A percentile compares a stretch with the other conserved stretches of the same genome.
phyloP scores from a whole-genome alignment of 2,113 vertebrate genomes.

The Ailurus styani region DNA sequence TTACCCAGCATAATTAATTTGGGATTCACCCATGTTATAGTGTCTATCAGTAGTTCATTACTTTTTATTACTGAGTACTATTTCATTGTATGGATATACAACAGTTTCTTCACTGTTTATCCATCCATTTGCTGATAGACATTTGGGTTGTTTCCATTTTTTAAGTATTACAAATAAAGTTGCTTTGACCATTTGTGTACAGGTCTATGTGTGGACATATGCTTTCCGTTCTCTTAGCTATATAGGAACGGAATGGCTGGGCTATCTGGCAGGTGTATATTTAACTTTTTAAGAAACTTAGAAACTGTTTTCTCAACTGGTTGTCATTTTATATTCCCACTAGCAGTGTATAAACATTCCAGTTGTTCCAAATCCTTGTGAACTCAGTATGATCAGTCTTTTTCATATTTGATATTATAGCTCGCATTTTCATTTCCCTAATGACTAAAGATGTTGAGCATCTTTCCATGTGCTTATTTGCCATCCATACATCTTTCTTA shows the following conservation, averaged over 20 bases:
- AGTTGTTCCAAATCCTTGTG: neutral
- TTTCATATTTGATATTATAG: neutral
- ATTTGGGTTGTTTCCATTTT: neutral
- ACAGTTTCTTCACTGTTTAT: neutral
- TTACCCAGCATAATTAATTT: neutral
- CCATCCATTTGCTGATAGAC: neutral
- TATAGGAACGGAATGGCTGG: neutral
- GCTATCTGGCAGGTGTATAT: neutral
- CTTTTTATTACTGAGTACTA: neutral
- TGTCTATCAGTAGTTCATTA: neutral
- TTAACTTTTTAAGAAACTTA: neutral
- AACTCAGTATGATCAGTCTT: neutral
- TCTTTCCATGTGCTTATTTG: neutral
- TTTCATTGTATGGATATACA: neutral
- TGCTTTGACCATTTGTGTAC: neutral
- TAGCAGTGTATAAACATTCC: neutral
- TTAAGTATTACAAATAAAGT: slow-evolving; percentile 6
- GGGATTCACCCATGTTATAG: neutral
- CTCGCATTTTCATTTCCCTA: slow-evolving; percentile 15
- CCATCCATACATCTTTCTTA: neutral
- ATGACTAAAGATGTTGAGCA: neutral
- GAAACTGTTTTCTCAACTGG: neutral
- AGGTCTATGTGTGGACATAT: neutral
- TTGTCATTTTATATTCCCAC: neutral
- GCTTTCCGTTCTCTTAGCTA: slow-evolving; percentile 23